Percentiles rank a stretch among this genome's conserved stretches.
Evolutionary conservation across 2,113 vertebrate genomes (phyloP).

Genomic region (Heptranchias perlo): DNA sequence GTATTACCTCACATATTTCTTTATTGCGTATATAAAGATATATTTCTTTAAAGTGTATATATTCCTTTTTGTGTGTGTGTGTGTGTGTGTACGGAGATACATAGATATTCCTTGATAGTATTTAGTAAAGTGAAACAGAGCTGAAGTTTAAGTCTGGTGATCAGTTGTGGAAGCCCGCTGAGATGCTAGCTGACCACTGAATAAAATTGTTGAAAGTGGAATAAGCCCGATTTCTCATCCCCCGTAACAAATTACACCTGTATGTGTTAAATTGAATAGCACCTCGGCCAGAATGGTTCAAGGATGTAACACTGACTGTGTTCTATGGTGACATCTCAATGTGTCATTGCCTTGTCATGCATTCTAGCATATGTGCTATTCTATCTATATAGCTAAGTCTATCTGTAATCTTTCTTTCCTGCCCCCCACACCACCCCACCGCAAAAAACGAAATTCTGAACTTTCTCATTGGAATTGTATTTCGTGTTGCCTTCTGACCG

Average conservation of each 20-base stretch:
- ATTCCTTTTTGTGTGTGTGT: too few relatives aligned
- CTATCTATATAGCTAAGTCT: not conserved
- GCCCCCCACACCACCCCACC: not conserved
- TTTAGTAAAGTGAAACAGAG: not conserved
- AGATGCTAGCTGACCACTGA: not conserved
- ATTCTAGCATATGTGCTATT: not conserved
- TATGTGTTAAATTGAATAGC: not conserved
- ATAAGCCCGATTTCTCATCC: not conserved
- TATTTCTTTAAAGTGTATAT: too few relatives aligned
- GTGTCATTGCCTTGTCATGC: not conserved
- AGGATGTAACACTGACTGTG: not conserved
- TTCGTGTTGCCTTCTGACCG: not conserved
- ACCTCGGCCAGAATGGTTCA: not conserved
- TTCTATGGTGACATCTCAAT: not conserved
- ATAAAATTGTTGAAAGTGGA: not conserved
- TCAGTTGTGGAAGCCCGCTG: not conserved
- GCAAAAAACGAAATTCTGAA: not conserved
- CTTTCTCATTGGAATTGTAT: not conserved
- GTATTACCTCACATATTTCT: too few relatives aligned
- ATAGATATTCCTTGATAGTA: not conserved
- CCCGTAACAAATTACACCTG: not conserved
- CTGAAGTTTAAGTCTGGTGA: not conserved
- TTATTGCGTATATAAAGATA: too few relatives aligned
- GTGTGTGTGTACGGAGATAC: not conserved
- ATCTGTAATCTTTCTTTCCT: not conserved